A percentile compares a stretch with the other conserved stretches of the same genome.
These are phyloP conservation scores for Clepsis dumicolana DNA, from an alignment of 2,888 invertebrate species.

Conservation along the genomic window DNA sequence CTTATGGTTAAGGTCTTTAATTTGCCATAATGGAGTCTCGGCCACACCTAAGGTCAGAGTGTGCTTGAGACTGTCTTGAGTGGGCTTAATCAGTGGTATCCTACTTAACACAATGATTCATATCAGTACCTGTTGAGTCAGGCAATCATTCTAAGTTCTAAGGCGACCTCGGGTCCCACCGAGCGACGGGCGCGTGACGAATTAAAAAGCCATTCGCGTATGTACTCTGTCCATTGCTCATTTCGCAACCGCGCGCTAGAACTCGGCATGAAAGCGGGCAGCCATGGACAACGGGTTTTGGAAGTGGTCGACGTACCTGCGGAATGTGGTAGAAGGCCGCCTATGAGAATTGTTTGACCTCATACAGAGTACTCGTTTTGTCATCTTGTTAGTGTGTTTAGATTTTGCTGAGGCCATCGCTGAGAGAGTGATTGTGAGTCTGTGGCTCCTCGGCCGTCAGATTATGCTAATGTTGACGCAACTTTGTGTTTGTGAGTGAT, in stretches of 20 bases:
- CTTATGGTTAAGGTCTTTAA: constrained; percentile 48
- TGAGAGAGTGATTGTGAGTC: constrained; percentile 34
- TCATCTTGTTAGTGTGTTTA: constrained; percentile 49
- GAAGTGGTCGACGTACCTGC: constrained; percentile 42
- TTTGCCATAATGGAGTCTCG: constrained; percentile 46
- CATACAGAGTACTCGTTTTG: constrained; percentile 59
- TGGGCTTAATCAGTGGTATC: constrained; percentile 65
- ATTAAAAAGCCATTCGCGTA: constrained; percentile 47
- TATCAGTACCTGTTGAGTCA: constrained; percentile 55
- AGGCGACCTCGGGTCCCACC: constrained; percentile 71
- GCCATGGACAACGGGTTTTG: constrained; percentile 51
- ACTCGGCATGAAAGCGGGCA: constrained; percentile 54
- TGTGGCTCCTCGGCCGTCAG: constrained; percentile 20
- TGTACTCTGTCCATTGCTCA: constrained; percentile 60
- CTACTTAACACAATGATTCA: constrained; percentile 67
- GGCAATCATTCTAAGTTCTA: constrained; percentile 57
- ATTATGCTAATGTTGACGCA: constrained; percentile 55
- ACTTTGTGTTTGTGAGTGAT: constrained; percentile 41
- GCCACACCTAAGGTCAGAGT: constrained; percentile 62
- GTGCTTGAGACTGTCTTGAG: constrained; percentile 51
- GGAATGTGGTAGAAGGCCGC: constrained; percentile 59
- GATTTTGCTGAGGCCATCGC: constrained; percentile 47
- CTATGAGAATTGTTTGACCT: constrained; percentile 73
- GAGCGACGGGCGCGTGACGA: constrained; percentile 59
- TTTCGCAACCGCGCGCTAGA: constrained; percentile 48